Conservation (phyloP, 2,797 vertebrate genomes). For the Lepus townsendii region DNA sequence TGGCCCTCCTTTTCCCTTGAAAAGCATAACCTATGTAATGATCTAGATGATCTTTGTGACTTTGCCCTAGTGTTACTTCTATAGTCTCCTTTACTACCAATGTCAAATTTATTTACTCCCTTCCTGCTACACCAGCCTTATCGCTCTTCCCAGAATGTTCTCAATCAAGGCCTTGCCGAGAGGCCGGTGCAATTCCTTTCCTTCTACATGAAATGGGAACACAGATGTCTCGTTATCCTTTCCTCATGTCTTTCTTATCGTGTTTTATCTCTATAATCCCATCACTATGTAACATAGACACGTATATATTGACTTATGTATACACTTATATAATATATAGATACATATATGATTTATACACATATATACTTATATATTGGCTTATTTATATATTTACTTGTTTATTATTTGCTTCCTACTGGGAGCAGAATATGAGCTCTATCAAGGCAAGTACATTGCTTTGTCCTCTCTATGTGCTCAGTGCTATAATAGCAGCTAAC, state of each 20-base stretch:
- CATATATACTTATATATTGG: too few relatives aligned
- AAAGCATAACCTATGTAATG: background rate
- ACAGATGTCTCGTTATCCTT: background rate
- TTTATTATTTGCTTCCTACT: background rate
- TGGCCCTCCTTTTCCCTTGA: background rate
- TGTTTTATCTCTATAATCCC: background rate
- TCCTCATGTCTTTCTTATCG: background rate
- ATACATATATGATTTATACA: too few relatives aligned
- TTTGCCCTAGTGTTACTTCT: background rate
- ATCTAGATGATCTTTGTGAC: background rate
- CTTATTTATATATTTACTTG: background rate
- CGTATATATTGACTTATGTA: background rate
- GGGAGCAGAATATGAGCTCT: background rate
- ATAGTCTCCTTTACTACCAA: too few relatives aligned
- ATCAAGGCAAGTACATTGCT: background rate
- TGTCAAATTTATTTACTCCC: background rate
- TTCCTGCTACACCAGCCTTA: background rate
- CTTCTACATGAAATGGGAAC: background rate
- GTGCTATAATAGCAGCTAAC: background rate
- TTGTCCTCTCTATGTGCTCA: background rate
- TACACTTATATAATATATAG: too few relatives aligned
- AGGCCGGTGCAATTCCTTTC: background rate
- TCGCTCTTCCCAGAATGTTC: background rate
- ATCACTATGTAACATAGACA: background rate
- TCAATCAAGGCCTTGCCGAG: background rate